Evolutionary conservation across 1,140 invertebrate genomes (phyloP).

Genomic region (Brachystomella parvula): DNA sequence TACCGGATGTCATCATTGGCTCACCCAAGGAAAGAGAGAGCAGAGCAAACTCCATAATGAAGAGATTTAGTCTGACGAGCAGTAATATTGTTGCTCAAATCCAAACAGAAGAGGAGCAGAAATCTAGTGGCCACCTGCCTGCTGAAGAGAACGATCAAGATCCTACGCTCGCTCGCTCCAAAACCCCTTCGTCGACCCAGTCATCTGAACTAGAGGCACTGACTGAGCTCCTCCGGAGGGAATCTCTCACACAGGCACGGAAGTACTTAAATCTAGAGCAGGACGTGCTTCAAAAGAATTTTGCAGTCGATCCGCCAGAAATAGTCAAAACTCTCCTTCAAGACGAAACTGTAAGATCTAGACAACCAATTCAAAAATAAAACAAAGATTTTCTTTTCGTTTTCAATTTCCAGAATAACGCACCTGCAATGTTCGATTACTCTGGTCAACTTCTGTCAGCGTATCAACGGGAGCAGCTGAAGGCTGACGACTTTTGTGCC

Average conservation of each 20-base stretch:
- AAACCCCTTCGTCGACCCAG: too few relatives aligned
- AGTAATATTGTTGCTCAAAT: neutral
- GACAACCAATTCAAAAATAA: neutral
- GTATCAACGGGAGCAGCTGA: neutral
- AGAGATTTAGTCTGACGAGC: neutral
- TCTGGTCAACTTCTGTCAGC: neutral
- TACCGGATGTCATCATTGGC: neutral
- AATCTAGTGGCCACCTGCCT: too few relatives aligned
- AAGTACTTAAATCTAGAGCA: neutral
- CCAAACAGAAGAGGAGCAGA: neutral
- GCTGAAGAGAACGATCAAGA: too few relatives aligned
- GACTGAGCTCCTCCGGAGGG: neutral
- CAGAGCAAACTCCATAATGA: neutral
- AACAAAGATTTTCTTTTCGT: neutral
- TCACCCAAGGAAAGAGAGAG: neutral
- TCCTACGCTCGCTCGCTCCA: too few relatives aligned
- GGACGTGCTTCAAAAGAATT: neutral
- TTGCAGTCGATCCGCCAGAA: neutral
- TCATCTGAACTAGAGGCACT: too few relatives aligned
- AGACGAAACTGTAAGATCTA: neutral
- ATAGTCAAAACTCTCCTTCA: neutral
- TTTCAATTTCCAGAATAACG: neutral
- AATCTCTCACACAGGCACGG: neutral
- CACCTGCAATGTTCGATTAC: neutral
- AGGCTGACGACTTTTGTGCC: neutral